A percentile compares a stretch with the other conserved stretches of the same genome.
Evolutionary conservation across 2,113 vertebrate genomes (phyloP).

Genomic region (Perca fluviatilis): DNA sequence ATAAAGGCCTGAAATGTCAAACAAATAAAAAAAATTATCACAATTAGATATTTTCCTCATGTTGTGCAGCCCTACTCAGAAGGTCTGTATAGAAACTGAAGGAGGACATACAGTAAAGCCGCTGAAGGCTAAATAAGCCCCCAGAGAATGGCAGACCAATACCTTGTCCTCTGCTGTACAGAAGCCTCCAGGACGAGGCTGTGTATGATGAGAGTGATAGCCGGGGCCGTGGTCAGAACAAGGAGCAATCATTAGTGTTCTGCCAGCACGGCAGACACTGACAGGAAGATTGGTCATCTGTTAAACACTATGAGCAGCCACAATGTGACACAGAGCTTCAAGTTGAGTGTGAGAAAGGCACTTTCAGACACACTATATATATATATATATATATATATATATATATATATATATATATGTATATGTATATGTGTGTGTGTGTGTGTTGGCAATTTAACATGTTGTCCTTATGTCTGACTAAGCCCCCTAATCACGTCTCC

Average conservation of each 20-base stretch:
- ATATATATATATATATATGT: neutral
- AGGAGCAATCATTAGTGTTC: neutral
- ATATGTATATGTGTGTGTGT: neutral
- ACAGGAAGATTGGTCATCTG: neutral
- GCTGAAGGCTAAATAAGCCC: neutral
- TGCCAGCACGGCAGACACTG: neutral
- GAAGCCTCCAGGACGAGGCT: neutral
- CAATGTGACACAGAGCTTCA: neutral
- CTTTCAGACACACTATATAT: no score
- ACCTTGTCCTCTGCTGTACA: neutral
- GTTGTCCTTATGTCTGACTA: neutral
- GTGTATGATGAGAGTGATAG: neutral
- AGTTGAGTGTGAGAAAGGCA: neutral
- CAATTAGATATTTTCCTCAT: no score
- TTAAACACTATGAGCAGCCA: neutral
- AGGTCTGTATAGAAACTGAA: neutral
- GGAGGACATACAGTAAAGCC: neutral
- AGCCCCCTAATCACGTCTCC: neutral
- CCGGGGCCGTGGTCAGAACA: neutral
- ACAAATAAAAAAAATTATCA: no score
- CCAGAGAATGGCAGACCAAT: neutral
- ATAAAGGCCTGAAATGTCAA: no score
- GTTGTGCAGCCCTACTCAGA: no score
- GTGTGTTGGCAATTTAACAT: neutral
- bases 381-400: no score